Evolutionary conservation across 1,140 invertebrate species (phyloP).

Genomic region (Drusus annulatus): DNA sequence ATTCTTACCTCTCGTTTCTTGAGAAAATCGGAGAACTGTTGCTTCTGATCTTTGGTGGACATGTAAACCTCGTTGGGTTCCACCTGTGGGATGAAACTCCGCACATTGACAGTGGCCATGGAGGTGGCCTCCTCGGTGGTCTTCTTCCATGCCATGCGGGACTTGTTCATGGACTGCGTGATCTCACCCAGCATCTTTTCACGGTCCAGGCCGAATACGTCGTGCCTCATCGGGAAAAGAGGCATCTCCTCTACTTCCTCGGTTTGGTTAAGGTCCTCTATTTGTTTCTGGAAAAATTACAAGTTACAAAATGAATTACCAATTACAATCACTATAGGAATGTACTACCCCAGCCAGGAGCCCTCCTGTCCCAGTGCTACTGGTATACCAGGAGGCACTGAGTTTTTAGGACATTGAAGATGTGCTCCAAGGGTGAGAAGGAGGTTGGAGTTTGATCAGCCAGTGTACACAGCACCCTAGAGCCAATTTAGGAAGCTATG

Average conservation of each 20-base stretch:
- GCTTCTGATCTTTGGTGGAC: constrained; percentile 36
- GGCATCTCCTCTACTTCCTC: constrained; percentile 62
- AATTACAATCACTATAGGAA: too few species aligned
- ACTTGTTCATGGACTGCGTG: constrained; percentile 68
- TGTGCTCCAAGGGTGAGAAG: too few species aligned
- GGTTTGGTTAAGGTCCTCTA: constrained; percentile 66
- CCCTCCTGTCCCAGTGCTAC: too few species aligned
- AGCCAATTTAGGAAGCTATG: too few species aligned
- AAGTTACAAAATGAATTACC: not conserved
- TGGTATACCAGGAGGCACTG: too few species aligned
- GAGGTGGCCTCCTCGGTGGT: not conserved
- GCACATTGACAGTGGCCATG: too few species aligned
- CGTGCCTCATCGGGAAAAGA: constrained; percentile 77
- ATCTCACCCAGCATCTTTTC: constrained; percentile 74
- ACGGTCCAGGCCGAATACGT: constrained; percentile 81
- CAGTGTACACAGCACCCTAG: too few species aligned
- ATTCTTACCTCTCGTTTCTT: constrained; percentile 32
- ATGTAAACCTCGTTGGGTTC: not conserved
- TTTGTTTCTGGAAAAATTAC: constrained; percentile 63
- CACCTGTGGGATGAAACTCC: not conserved
- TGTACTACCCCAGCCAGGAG: too few species aligned
- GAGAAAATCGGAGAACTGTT: constrained; percentile 39
- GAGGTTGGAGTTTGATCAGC: too few species aligned
- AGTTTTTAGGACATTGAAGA: too few species aligned
- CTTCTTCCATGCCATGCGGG: constrained; percentile 69